Percentiles rank a stretch among this genome's conserved stretches.
phyloP scores from a whole-genome alignment of 2,113 vertebrate genomes.

The Limnothrissa miodon region DNA sequence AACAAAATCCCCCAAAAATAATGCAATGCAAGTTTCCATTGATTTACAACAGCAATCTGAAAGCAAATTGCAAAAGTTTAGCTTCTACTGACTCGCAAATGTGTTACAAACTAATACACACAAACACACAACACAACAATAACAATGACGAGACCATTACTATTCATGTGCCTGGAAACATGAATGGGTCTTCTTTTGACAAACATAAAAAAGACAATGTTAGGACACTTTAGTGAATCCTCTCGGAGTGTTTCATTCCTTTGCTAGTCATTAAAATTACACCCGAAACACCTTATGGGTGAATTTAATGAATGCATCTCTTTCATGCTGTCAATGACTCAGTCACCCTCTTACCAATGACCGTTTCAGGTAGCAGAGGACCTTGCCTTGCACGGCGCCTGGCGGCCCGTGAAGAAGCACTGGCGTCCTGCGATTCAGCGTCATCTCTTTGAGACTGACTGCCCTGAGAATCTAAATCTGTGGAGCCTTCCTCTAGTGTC shows the following conservation, averaged over 20 bases:
- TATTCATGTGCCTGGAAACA: neutral
- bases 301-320: constrained; percentile 3
- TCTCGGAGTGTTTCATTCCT: too few species aligned
- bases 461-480: neutral
- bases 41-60: too few species aligned
- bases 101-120: neutral
- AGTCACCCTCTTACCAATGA: constrained; percentile 53
- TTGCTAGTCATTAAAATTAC: neutral
- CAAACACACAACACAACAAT: neutral
- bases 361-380: constrained; percentile 46
- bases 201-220: neutral
- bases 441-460: neutral
- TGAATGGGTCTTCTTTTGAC: neutral
- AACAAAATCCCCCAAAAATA: too few species aligned
- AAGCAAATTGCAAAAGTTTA: too few species aligned
- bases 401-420: neutral
- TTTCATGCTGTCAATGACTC: neutral
- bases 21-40: too few species aligned
- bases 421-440: neutral
- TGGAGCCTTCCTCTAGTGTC: too few species aligned
- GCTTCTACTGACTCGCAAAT: too few species aligned
- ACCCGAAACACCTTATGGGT: neutral
- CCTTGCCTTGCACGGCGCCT: neutral
- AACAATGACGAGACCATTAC: neutral
- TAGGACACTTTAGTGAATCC: too few species aligned